phyloP scores from a whole-genome alignment of 1,140 invertebrate genomes.

The Drosophila murphyi region DNA sequence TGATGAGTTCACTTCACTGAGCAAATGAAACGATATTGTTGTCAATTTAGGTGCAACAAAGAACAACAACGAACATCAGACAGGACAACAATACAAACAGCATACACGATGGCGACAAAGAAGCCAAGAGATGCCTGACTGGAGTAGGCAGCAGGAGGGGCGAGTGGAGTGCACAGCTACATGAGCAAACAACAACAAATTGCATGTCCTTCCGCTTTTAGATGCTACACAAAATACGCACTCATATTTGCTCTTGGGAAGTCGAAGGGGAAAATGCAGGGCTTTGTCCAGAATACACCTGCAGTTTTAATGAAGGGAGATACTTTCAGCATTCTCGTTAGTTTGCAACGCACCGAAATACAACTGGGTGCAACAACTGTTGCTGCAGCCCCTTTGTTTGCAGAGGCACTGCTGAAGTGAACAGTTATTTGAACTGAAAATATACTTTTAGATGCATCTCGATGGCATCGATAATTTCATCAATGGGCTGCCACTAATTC shows the following conservation, averaged over 20 bases:
- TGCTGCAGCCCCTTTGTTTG: constrained; percentile 40
- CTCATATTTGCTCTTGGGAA: constrained; percentile 70
- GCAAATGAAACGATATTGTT: constrained; percentile 83
- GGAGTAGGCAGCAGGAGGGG: constrained; percentile 5
- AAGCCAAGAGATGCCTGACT: constrained; percentile 5
- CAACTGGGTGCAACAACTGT: constrained; percentile 24
- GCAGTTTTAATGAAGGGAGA: constrained; percentile 73
- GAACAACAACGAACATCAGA: constrained; percentile 62
- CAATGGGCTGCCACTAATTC: not conserved
- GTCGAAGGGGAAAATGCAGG: not conserved
- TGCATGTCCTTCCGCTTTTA: constrained; percentile 78
- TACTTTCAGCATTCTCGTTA: constrained; percentile 20
- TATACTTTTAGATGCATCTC: not conserved
- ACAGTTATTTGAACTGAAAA: constrained; percentile 10
- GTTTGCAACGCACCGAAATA: constrained; percentile 8
- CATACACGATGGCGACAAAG: constrained; percentile 60
- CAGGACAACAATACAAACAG: constrained; percentile 77
- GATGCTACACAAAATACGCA: constrained; percentile 78
- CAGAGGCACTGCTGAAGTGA: not conserved
- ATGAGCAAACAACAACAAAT: constrained; percentile 79
- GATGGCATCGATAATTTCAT: not conserved
- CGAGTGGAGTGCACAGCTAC: constrained; percentile 41
- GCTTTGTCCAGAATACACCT: constrained; percentile 17
- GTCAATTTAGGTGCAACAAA: constrained; percentile 83
- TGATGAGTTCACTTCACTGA: constrained; percentile 82